A percentile compares a stretch with the other conserved stretches of the same genome.
These are phyloP conservation scores for Drosophila sproati DNA, from an alignment of 1,140 invertebrate genomes.

Conservation along the genomic window DNA sequence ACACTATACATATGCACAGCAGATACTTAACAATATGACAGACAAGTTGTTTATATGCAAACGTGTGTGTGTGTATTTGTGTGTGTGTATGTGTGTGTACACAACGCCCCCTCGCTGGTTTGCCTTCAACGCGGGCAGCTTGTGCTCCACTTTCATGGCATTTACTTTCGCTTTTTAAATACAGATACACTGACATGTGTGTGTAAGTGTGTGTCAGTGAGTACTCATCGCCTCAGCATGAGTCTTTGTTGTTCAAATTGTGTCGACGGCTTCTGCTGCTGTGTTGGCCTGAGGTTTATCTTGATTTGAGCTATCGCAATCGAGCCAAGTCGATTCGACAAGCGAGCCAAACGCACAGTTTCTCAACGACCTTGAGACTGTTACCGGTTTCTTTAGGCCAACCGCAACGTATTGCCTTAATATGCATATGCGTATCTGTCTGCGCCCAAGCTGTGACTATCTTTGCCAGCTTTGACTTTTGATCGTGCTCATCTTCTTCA, in stretches of 20 bases:
- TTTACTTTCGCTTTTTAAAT: slow-evolving; percentile 76
- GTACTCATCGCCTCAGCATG: slow-evolving; percentile 37
- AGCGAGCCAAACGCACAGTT: slow-evolving; percentile 41
- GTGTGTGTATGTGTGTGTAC: slow-evolving; percentile 5
- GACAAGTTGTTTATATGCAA: slow-evolving; percentile 15
- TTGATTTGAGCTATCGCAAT: slow-evolving; percentile 64
- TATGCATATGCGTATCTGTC: slow-evolving; percentile 9
- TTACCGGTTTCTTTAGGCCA: slow-evolving; percentile 74
- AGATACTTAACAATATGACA: slow-evolving; percentile 6
- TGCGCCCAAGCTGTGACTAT: slow-evolving; percentile 36
- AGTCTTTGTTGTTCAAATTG: slow-evolving; percentile 54
- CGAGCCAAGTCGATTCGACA: slow-evolving; percentile 37
- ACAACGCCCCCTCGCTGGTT: slow-evolving; percentile 72
- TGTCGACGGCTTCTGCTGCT: slow-evolving; percentile 49
- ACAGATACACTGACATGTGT: not conserved
- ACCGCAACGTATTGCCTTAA: slow-evolving; percentile 24
- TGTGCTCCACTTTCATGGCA: slow-evolving; percentile 74
- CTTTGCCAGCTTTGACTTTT: slow-evolving; percentile 32
- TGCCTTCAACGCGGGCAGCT: slow-evolving; percentile 66
- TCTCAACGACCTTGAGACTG: slow-evolving; percentile 73
- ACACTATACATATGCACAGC: not conserved
- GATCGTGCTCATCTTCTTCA: slow-evolving; percentile 37
- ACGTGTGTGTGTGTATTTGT: not conserved
- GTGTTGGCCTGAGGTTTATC: slow-evolving; percentile 60
- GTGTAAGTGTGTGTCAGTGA: slow-evolving; percentile 23